Percentiles rank a stretch among this genome's conserved stretches.
Evolutionary conservation across 2,113 vertebrate species (phyloP).

Genomic region (Phylloscopus trochiloides): DNA sequence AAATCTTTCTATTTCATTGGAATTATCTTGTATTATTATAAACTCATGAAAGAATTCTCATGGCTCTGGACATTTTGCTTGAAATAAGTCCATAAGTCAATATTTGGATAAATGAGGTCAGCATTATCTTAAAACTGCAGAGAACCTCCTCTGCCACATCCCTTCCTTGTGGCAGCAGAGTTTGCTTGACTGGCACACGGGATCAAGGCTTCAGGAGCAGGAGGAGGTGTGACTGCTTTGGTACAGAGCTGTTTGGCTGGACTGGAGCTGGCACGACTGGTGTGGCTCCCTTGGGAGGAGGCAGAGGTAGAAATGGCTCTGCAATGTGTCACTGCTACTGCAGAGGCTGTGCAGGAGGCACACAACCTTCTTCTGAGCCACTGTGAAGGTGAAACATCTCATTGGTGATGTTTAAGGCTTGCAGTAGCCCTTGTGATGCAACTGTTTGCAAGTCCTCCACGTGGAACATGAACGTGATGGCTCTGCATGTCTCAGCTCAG

Average conservation of each 20-base stretch:
- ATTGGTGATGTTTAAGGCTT: neutral
- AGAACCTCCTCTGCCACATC: neutral
- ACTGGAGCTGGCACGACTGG: neutral
- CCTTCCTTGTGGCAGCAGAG: neutral
- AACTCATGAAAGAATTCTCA: neutral
- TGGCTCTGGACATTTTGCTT: neutral
- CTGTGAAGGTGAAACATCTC: neutral
- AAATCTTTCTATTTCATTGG: neutral
- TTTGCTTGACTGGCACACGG: neutral
- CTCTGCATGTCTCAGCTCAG: neutral
- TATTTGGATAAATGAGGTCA: neutral
- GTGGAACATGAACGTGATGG: rapidly evolving
- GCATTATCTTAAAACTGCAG: neutral
- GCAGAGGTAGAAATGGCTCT: neutral
- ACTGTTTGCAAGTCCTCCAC: neutral
- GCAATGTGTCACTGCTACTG: neutral
- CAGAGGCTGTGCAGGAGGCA: rapidly evolving
- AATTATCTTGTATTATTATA: neutral
- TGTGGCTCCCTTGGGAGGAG: neutral
- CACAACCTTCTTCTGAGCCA: neutral
- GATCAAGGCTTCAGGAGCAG: neutral
- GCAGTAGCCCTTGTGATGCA: neutral
- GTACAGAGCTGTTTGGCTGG: neutral
- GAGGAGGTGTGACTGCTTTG: neutral
- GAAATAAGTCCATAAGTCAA: neutral